These are phyloP conservation scores for Genyomyrus donnyi DNA, from an alignment of 2,113 vertebrate species.

Conservation along the genomic window DNA sequence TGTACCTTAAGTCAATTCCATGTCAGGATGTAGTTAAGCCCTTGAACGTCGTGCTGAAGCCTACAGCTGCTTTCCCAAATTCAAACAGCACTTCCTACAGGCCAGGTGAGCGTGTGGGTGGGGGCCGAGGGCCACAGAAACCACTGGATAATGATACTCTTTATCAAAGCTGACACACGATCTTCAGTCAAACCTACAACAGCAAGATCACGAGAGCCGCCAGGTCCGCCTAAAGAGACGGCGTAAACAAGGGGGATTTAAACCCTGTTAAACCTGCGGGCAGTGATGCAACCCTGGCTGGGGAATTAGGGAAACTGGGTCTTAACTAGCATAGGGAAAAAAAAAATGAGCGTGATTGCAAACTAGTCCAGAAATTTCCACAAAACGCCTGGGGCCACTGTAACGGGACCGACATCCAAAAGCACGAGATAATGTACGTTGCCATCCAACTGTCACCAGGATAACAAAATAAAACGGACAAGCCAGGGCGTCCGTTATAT, in stretches of 20 bases:
- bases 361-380: slow-evolving; percentile 8
- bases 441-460: background rate
- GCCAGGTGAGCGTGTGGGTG: background rate
- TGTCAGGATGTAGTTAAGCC: background rate
- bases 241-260: background rate
- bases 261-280: background rate
- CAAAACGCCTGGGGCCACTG: background rate
- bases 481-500: background rate
- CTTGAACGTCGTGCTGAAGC: background rate
- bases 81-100: background rate
- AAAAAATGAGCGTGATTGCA: background rate
- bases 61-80: background rate
- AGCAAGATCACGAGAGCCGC: background rate
- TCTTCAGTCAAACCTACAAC: background rate
- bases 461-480: background rate
- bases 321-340: background rate
- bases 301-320: background rate
- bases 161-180: background rate
- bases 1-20: background rate
- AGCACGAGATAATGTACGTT: background rate
- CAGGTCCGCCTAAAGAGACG: background rate
- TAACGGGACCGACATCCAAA: background rate
- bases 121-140: background rate
- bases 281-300: background rate
- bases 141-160: background rate